A percentile compares a stretch with the other conserved stretches of the same genome.
Conservation (phyloP, 2,797 vertebrate genomes). For the Tenualosa ilisha region DNA sequence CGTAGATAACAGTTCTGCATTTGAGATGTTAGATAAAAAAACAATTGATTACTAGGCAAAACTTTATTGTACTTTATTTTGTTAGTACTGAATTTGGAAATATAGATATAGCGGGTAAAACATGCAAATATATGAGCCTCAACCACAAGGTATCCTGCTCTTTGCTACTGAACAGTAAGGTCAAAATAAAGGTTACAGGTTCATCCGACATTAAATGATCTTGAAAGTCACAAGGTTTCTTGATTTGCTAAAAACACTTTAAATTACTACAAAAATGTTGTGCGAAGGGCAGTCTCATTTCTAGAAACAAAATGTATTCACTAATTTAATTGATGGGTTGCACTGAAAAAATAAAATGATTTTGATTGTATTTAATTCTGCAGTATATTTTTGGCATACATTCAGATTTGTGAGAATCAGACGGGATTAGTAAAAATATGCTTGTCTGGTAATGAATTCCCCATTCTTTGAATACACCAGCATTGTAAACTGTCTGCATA, state of each 20-base stretch:
- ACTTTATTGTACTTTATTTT: no score
- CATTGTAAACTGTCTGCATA: neutral
- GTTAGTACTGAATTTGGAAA: neutral
- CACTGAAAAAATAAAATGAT: neutral
- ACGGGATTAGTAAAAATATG: neutral
- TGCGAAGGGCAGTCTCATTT: neutral
- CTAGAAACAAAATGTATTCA: neutral
- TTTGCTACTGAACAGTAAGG: neutral
- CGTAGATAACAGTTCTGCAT: neutral
- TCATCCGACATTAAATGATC: neutral
- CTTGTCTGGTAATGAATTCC: no score
- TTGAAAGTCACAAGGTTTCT: constrained; percentile 6
- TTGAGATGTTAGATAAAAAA: neutral
- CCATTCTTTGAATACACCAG: no score
- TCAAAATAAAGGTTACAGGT: neutral
- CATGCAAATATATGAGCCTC: neutral
- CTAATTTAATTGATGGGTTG: neutral
- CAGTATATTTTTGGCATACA: neutral
- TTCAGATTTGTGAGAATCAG: neutral
- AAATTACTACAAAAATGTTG: neutral
- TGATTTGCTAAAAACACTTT: neutral
- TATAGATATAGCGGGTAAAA: neutral
- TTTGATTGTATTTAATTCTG: neutral
- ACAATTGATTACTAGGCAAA: neutral
- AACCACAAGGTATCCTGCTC: neutral